Base-by-base conservation (phyloP, 2,888 invertebrate genomes). In the Tineola bisselliella region DNA sequence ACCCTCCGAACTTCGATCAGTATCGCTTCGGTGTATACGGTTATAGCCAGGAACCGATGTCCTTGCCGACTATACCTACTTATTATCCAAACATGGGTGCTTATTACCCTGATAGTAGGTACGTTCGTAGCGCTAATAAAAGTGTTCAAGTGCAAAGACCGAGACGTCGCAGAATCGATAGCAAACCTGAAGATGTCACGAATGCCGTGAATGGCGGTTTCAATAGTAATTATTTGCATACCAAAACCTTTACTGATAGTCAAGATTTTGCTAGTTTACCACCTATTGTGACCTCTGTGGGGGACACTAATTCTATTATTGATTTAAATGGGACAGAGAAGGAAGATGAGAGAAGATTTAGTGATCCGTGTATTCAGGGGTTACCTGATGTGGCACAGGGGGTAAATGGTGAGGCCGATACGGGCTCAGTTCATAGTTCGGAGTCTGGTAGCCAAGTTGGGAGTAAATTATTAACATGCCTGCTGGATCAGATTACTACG, bases 401-500 rank as follows among this genome's bases (percentile, higher is more conserved):
- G 10, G 76, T 77, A 0, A 87, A 89, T 66, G 86, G 84, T 31
- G 89, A 88, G 44, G 82, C 87, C 60, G 86, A 86, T 0, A 78
- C 83, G 0, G 89, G 81, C 19, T 88, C 89, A 0, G 90, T 89
- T 60, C 87, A 86, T 11, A 84, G 88, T 65, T 89, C 90, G 4
- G 80, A 82, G 19, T 88, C 89, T 1, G 86, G 84, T 0, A 89
- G 87, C 66, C 81, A 86, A 62, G 84, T 88, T 60, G 91, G 90
- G 57, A 90, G 88, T 65, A 84, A 89, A 65, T 74, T 91, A 57
- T 76, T 92, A 54, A 80, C 89, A 59, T 90, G 91, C 63, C 82
- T 94, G 33, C 88, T 93, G 64, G 93, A 93, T 69, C 94, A 94
- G 83, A 92, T 94, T 66, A 86, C 89, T 69, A 76, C 90, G 61